Evolutionary conservation across 2,888 invertebrate species (phyloP).

Genomic region (Unio pictorum): DNA sequence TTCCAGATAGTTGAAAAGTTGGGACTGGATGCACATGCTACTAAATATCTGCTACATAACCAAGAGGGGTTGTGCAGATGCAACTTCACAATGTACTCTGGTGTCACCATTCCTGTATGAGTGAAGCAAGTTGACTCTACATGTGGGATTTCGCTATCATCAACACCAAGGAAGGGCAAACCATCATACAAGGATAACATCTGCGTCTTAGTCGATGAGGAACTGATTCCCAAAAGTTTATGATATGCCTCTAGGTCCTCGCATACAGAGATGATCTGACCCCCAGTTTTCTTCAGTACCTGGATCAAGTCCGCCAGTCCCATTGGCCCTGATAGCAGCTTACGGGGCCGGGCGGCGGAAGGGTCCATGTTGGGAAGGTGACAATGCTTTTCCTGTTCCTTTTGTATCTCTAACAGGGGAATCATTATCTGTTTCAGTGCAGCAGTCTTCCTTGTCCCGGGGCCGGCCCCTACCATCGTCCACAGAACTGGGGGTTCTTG

Average conservation of each 20-base stretch:
- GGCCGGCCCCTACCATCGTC: conserved; percentile 31
- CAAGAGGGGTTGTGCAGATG: conserved; percentile 22
- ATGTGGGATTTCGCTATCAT: conserved; percentile 22
- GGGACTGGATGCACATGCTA: conserved; percentile 30
- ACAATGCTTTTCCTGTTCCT: conserved; percentile 15
- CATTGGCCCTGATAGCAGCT: conserved; percentile 15
- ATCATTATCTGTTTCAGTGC: conserved; percentile 33
- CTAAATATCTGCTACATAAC: conserved; percentile 27
- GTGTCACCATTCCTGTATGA: conserved; percentile 30
- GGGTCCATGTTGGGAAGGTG: conserved; percentile 10
- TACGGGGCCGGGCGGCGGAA: conserved; percentile 5
- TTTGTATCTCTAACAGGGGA: conserved; percentile 28
- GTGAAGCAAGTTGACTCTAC: conserved; percentile 20
- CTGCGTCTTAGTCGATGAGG: not conserved
- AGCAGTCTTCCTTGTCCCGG: conserved; percentile 34
- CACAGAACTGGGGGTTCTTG: conserved; percentile 40
- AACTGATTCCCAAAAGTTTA: conserved; percentile 5
- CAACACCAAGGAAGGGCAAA: conserved; percentile 21
- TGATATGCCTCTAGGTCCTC: conserved; percentile 24
- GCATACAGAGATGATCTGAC: conserved; percentile 22
- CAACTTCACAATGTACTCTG: conserved; percentile 29
- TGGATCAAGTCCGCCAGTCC: conserved; percentile 9
- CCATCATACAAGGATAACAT: conserved; percentile 28
- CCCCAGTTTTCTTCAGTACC: conserved; percentile 21
- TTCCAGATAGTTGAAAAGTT: conserved; percentile 12